phyloP scores from a whole-genome alignment of 2,113 vertebrate genomes.

The Boulengeromyrus knoepffleri region DNA sequence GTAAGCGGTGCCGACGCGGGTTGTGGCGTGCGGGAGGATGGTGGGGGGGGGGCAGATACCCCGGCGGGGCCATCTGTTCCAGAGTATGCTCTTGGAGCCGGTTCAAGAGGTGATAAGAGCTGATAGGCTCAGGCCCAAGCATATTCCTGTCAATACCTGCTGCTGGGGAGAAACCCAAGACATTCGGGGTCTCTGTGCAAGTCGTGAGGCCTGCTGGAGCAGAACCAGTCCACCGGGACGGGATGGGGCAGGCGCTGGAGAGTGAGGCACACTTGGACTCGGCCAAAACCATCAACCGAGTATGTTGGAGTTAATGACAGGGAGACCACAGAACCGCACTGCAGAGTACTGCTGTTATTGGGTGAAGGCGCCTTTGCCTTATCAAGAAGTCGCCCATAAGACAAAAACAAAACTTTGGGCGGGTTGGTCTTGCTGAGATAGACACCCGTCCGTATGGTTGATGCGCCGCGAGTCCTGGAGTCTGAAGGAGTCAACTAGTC shows the following conservation, averaged over 20 bases:
- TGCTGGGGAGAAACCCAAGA: background rate
- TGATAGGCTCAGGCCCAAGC: constrained; percentile 10
- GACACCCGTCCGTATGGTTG: no score
- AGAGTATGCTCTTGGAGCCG: background rate
- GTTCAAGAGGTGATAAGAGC: constrained; percentile 2
- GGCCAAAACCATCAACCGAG: background rate
- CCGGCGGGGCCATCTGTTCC: background rate
- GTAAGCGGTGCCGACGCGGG: background rate
- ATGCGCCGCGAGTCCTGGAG: background rate
- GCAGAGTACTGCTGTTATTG: background rate
- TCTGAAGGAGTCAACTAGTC: background rate
- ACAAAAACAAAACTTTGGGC: background rate
- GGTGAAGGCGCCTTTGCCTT: background rate
- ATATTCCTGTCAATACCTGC: constrained; percentile 1
- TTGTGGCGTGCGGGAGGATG: background rate
- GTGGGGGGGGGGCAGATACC: background rate
- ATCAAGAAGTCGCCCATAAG: background rate
- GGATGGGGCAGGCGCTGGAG: background rate
- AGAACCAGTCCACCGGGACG: background rate
- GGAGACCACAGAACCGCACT: background rate
- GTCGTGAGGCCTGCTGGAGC: background rate
- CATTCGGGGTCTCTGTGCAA: background rate
- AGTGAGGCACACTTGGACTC: background rate
- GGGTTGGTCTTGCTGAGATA: background rate
- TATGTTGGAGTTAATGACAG: background rate